Percentiles rank a stretch among this genome's conserved stretches.
These are phyloP conservation scores for Tolmerus cingulatus DNA, from an alignment of 2,888 invertebrate species.

Conservation along the genomic window DNA sequence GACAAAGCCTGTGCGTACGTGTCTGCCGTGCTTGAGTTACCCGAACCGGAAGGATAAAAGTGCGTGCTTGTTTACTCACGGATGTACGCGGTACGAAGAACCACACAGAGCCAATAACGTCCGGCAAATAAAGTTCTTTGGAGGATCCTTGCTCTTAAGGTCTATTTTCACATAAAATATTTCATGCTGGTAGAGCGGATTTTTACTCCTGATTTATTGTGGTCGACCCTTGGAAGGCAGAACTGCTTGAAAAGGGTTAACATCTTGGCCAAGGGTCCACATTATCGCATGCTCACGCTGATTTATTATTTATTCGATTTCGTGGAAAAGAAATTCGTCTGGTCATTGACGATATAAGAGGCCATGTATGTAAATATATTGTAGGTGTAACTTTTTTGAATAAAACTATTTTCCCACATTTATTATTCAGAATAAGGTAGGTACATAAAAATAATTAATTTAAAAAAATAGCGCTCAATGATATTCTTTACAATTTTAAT, in stretches of 20 bases:
- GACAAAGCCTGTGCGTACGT: not conserved
- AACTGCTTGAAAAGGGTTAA: not conserved
- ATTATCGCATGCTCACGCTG: not conserved
- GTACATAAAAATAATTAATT: too few species aligned
- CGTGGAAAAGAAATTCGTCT: not conserved
- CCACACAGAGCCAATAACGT: not conserved
- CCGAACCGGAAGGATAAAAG: not conserved
- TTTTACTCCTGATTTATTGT: conserved; percentile 16
- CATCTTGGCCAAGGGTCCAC: not conserved
- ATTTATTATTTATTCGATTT: not conserved
- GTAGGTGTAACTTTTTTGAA: too few species aligned
- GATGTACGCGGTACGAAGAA: not conserved
- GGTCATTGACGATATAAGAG: not conserved
- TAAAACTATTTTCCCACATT: not conserved
- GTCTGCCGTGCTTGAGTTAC: not conserved
- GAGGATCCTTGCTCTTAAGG: not conserved
- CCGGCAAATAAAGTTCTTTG: not conserved
- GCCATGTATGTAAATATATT: not conserved
- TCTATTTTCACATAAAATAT: conserved; percentile 14
- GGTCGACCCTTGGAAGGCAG: not conserved
- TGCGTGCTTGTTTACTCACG: conserved; percentile 4
- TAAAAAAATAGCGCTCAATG: too few species aligned
- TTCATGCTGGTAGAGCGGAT: conserved; percentile 11
- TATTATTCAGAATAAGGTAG: not conserved
- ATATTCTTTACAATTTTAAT: too few species aligned